Evolutionary conservation across 2,797 vertebrate genomes (phyloP).

Genomic region (Leucoraja ocellata): DNA sequence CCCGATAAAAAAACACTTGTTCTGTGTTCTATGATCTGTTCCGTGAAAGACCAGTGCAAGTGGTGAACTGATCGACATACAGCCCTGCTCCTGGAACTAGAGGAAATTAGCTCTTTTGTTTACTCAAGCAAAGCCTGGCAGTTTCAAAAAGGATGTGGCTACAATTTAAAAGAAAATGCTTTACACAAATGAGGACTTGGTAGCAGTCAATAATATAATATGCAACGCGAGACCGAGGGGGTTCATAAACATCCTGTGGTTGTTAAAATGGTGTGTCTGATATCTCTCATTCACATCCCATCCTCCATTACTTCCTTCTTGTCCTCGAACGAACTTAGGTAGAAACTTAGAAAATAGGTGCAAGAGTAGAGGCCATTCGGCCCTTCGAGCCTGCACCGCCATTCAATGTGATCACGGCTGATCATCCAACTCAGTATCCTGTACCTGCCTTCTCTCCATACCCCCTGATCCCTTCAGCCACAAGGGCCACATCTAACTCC

Average conservation of each 20-base stretch:
- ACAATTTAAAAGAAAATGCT: constrained; percentile 25
- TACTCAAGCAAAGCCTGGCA: neutral
- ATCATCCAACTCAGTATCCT: too few relatives aligned
- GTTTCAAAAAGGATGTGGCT: constrained; percentile 34
- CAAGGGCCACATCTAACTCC: too few relatives aligned
- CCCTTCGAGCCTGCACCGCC: too few relatives aligned
- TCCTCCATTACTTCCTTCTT: too few relatives aligned
- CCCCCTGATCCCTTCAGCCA: too few relatives aligned
- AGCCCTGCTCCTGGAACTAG: neutral
- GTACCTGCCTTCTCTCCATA: too few relatives aligned
- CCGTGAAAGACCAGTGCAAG: neutral
- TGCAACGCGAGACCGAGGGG: neutral
- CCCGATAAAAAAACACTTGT: too few relatives aligned
- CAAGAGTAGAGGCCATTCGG: too few relatives aligned
- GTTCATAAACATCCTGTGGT: neutral
- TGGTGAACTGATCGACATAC: neutral
- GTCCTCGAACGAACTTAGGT: too few relatives aligned
- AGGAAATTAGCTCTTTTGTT: neutral
- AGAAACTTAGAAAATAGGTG: too few relatives aligned
- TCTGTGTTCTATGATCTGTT: too few relatives aligned
- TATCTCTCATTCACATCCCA: neutral
- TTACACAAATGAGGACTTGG: constrained; percentile 2
- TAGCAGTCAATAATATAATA: constrained; percentile 23
- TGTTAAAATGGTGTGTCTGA: neutral
- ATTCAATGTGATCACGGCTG: too few relatives aligned